A percentile compares a stretch with the other conserved stretches of the same genome.
Evolutionary conservation across 1,140 invertebrate species (phyloP).

Genomic region (Cheumatopsyche charites): DNA sequence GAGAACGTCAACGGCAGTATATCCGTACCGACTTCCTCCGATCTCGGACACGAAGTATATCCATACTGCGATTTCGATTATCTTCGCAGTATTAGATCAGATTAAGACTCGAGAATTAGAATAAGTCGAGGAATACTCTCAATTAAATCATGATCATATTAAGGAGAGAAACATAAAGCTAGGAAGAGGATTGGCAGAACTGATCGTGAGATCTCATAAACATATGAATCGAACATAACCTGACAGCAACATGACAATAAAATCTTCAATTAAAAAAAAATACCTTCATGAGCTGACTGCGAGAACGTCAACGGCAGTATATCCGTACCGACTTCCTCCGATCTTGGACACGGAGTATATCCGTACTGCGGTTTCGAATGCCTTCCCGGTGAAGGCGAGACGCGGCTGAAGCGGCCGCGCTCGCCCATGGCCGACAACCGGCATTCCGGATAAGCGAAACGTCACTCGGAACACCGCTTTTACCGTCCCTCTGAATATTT

Average conservation of each 20-base stretch:
- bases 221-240: too few species aligned
- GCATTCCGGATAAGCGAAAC: background rate
- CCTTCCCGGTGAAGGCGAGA: conserved; percentile 61
- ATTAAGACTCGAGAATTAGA: too few species aligned
- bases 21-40: conserved; percentile 63
- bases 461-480: background rate
- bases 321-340: conserved; percentile 63
- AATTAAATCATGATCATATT: too few species aligned
- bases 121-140: too few species aligned
- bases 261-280: background rate
- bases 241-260: too few species aligned
- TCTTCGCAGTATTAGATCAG: too few species aligned
- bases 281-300: conserved; percentile 12
- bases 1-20: conserved; percentile 33
- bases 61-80: too few species aligned
- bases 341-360: conserved; percentile 64
- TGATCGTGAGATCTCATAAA: too few species aligned
- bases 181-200: too few species aligned
- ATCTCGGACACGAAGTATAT: conserved; percentile 52
- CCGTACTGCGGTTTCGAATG: conserved; percentile 59
- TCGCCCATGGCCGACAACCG: conserved; percentile 34
- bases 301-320: conserved; percentile 34
- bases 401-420: conserved; percentile 52
- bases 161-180: too few species aligned
- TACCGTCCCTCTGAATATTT: too few species aligned